Percentiles rank a stretch among this genome's conserved stretches.
These are phyloP conservation scores for Macquaria australasica DNA, from an alignment of 2,113 vertebrate species.

Conservation along the genomic window DNA sequence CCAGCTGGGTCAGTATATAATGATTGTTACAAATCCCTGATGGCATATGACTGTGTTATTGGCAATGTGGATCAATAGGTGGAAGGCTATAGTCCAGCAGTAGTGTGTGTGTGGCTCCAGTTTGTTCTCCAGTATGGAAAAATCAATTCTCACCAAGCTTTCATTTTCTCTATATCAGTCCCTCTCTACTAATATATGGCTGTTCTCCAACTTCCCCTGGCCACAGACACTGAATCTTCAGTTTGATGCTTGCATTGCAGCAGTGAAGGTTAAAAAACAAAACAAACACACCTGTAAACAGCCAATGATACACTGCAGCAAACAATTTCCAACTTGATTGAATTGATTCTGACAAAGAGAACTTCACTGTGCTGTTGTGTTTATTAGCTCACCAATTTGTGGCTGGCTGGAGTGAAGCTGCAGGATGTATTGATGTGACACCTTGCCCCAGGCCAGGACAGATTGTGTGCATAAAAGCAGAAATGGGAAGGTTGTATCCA, in stretches of 20 bases:
- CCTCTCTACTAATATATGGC: slow-evolving; percentile 42
- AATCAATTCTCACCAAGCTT: slow-evolving; percentile 74
- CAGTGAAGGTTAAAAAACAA: slow-evolving; percentile 14
- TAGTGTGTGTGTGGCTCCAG: slow-evolving; percentile 56
- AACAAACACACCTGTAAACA: slow-evolving; percentile 22
- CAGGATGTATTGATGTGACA: slow-evolving; percentile 71
- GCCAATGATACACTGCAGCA: slow-evolving; percentile 3
- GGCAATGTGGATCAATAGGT: slow-evolving; percentile 77
- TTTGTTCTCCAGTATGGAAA: slow-evolving; percentile 71
- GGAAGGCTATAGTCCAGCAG: slow-evolving; percentile 61
- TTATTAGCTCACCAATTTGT: slow-evolving; percentile 73
- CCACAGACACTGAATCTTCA: slow-evolving; percentile 27
- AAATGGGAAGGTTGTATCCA: slow-evolving; percentile 65
- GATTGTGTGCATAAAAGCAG: slow-evolving; percentile 63
- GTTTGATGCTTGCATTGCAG: slow-evolving; percentile 27
- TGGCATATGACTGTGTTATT: slow-evolving; percentile 76
- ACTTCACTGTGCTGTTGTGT: slow-evolving; percentile 50
- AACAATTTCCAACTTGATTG: slow-evolving; percentile 35
- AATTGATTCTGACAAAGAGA: slow-evolving; percentile 60
- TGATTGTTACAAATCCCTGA: slow-evolving; percentile 78
- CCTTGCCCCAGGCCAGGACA: slow-evolving; percentile 56
- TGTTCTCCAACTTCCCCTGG: slow-evolving; percentile 26
- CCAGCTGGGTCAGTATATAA: slow-evolving; percentile 74
- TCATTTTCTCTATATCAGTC: slow-evolving; percentile 60
- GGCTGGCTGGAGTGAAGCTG: slow-evolving; percentile 47